Evolutionary conservation across 1,140 invertebrate genomes (phyloP).

Genomic region (Drosophila pallidifrons): DNA sequence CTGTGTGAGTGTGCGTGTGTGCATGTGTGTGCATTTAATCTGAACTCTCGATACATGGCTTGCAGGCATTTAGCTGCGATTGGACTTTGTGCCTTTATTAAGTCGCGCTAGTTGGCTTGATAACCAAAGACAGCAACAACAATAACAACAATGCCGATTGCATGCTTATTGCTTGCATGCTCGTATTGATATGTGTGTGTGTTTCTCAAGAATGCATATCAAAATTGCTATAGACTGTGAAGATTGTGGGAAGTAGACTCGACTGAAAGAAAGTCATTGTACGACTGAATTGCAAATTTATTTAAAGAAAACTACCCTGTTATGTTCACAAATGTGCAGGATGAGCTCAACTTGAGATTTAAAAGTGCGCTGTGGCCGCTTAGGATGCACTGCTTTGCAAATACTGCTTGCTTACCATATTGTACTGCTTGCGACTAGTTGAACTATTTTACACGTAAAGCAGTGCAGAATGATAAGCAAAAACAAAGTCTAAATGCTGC

Average conservation of each 20-base stretch:
- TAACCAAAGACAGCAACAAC: conserved; percentile 22
- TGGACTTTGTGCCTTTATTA: conserved; percentile 42
- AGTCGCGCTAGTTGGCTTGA: conserved; percentile 18
- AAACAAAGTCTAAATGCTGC: neutral
- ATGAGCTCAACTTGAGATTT: no score
- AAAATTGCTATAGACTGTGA: conserved; percentile 1
- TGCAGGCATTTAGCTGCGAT: conserved; percentile 6
- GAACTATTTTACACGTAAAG: no score
- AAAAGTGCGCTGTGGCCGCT: no score
- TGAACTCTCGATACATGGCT: conserved; percentile 21
- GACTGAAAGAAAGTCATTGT: no score
- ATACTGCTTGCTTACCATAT: no score
- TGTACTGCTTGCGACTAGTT: no score
- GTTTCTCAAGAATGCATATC: conserved; percentile 10
- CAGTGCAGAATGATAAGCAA: no score
- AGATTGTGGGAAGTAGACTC: no score
- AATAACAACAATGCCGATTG: conserved; percentile 12
- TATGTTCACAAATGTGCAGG: no score
- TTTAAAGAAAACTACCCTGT: no score
- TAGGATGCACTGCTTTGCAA: no score
- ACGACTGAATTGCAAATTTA: no score
- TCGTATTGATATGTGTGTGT: neutral
- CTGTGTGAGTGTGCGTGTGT: conserved; percentile 2
- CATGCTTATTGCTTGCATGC: neutral
- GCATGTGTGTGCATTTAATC: conserved; percentile 24